A percentile compares a stretch with the other conserved stretches of the same genome.
These are phyloP conservation scores for Sesamia inferens DNA, from an alignment of 2,888 invertebrate genomes.

Conservation along the genomic window DNA sequence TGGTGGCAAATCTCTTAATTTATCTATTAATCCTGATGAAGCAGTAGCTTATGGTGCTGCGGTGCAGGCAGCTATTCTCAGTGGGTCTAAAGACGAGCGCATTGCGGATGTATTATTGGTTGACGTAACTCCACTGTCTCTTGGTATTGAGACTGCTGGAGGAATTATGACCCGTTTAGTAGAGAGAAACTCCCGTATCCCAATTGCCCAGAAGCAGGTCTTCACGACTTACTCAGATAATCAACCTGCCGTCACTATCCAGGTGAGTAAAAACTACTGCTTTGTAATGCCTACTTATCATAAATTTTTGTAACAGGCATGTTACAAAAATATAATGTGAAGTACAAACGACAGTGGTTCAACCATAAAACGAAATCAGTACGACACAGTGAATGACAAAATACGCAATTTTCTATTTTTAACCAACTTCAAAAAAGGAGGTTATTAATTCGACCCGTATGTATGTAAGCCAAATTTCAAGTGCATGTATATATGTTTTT, in stretches of 20 bases:
- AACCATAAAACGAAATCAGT: neutral
- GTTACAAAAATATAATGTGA: no score
- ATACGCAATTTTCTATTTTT: neutral
- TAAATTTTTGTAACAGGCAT: neutral
- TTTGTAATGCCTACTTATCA: neutral
- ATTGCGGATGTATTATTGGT: conserved; percentile 96
- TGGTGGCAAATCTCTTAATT: conserved; percentile 95
- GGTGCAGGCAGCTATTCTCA: conserved; percentile 97
- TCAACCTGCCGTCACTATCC: conserved; percentile 96
- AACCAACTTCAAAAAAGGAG: no score
- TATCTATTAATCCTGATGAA: conserved; percentile 97
- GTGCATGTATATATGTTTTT: no score
- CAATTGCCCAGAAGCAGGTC: conserved; percentile 94
- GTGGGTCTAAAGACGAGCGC: conserved; percentile 91
- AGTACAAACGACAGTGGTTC: neutral
- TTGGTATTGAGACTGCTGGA: conserved; percentile 95
- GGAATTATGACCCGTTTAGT: conserved; percentile 96
- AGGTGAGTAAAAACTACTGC: conserved; percentile 78
- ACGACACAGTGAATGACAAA: neutral
- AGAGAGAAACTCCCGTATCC: conserved; percentile 95
- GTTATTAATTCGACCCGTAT: no score
- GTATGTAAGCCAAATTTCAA: no score
- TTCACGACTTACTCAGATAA: conserved; percentile 98
- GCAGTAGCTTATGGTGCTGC: conserved; percentile 98
- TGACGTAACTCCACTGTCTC: conserved; percentile 94